A percentile compares a stretch with the other conserved stretches of the same genome.
Conservation (phyloP, 2,888 invertebrate genomes). For the Xestia ashworthii region DNA sequence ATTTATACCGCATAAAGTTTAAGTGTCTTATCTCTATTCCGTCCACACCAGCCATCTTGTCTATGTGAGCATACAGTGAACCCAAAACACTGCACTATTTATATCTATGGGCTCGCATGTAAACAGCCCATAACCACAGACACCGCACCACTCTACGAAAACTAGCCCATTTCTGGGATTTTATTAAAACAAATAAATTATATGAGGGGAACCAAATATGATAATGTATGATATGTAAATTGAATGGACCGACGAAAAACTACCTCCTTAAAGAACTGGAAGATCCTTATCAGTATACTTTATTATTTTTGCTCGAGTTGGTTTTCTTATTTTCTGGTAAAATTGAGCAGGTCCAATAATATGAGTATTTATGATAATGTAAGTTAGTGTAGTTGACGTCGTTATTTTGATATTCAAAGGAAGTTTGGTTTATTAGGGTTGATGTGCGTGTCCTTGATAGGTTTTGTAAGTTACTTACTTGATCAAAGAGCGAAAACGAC, state of each 20-base stretch:
- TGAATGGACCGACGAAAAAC: conserved; percentile 72
- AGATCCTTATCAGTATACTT: conserved; percentile 64
- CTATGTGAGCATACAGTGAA: conserved; percentile 49
- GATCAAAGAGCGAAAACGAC: background rate
- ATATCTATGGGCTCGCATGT: conserved; percentile 82
- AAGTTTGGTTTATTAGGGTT: conserved; percentile 44
- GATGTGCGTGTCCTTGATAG: conserved; percentile 34
- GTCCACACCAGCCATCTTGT: conserved; percentile 53
- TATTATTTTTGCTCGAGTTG: conserved; percentile 61
- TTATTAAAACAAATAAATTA: conserved; percentile 82
- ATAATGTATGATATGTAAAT: conserved; percentile 77
- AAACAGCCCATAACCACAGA: conserved; percentile 85
- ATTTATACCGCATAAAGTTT: conserved; percentile 22
- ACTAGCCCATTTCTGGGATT: conserved; percentile 84
- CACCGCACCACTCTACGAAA: conserved; percentile 83
- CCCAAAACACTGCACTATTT: conserved; percentile 65
- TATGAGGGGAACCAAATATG: conserved; percentile 72
- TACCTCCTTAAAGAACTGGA: conserved; percentile 63
- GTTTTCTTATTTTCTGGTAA: conserved; percentile 61
- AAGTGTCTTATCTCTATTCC: conserved; percentile 52
- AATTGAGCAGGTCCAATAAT: conserved; percentile 60
- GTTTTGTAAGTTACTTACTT: conserved; percentile 3
- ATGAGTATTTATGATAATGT: conserved; percentile 53
- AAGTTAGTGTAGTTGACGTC: conserved; percentile 42
- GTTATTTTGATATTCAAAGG: conserved; percentile 56